Conservation (phyloP, 1,140 invertebrate genomes). For the Bombus terrestris region DNA sequence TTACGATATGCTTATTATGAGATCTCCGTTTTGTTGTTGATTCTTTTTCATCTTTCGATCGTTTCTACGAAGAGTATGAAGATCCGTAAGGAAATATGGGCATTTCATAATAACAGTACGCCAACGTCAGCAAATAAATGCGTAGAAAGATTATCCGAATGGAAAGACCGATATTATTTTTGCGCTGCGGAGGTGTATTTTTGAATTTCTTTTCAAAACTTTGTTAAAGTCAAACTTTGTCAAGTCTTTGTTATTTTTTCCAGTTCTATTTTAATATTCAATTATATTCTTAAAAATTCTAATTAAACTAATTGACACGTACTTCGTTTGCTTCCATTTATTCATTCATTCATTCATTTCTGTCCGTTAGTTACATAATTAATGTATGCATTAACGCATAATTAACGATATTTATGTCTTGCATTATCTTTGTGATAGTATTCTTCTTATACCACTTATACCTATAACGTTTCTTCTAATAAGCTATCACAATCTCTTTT, state of each 20-base stretch:
- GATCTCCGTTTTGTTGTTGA: background rate
- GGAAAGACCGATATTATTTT: background rate
- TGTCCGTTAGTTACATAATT: background rate
- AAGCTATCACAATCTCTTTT: background rate
- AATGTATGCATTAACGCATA: background rate
- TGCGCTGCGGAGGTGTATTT: background rate
- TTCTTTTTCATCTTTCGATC: background rate
- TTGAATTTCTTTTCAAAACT: background rate
- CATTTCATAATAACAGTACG: background rate
- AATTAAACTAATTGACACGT: background rate
- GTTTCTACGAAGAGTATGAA: background rate
- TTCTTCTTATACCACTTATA: too few relatives aligned
- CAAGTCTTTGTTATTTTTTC: background rate
- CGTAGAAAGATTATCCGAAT: background rate
- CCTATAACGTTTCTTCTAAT: background rate
- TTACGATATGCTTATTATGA: background rate
- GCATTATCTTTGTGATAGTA: too few relatives aligned
- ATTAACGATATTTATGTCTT: too few relatives aligned
- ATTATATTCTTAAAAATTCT: background rate
- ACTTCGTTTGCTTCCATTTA: background rate
- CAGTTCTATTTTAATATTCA: background rate
- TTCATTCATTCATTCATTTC: too few relatives aligned
- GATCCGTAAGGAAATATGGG: background rate
- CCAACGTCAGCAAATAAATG: background rate
- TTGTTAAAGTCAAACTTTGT: too few relatives aligned